Evolutionary conservation across 2,888 invertebrate genomes (phyloP), one percentile per base, ranked within the genome.

Genomic region (Clostera curtula): DNA sequence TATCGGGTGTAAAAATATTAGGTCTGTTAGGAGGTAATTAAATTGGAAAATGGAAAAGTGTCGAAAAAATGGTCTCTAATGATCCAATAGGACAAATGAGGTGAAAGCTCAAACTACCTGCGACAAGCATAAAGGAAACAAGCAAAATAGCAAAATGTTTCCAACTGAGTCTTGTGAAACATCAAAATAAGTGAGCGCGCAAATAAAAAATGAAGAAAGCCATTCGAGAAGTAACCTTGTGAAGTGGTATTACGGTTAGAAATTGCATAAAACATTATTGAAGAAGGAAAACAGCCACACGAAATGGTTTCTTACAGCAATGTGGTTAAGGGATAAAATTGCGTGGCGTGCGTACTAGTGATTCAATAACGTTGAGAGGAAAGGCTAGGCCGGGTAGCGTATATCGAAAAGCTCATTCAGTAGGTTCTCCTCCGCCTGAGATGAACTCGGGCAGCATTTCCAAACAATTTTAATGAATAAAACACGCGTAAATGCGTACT

Each of bases 281-380:
- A 13, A 12, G 16, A n/a, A 12, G 18, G 8, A 27, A 25, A 12
- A 19, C 6, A 12, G 27, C 12, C 8, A 14, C 9, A 24, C 33
- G 34, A 54, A 54, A 55, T 54, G 31, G 47, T 44, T 49, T 58
- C 54, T 48, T 58, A 51, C 49, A 38, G 33, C 24, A 37, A 48
- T 42, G 27, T 34, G 2, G 18, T 36, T 31, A 47, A 37, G 43
- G 50, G 49, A 43, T 47, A 53, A 45, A 54, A 52, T 53, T 28
- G 44, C 37, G 34, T 40, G 51, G 26, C 23, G 26, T 23, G 23
- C 29, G 27, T 18, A 27, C 31, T 29, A 29, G 28, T 48, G 55
- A 62, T 61, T 61, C 55, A 60, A 64, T 65, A 57, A 47, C 16
- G 49, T 40, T 40, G 40, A 43, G 39, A 49, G 38, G 40, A 33